A percentile compares a stretch with the other conserved stretches of the same genome.
phyloP scores from a whole-genome alignment of 1,140 invertebrate species.

The Habropoda laboriosa region DNA sequence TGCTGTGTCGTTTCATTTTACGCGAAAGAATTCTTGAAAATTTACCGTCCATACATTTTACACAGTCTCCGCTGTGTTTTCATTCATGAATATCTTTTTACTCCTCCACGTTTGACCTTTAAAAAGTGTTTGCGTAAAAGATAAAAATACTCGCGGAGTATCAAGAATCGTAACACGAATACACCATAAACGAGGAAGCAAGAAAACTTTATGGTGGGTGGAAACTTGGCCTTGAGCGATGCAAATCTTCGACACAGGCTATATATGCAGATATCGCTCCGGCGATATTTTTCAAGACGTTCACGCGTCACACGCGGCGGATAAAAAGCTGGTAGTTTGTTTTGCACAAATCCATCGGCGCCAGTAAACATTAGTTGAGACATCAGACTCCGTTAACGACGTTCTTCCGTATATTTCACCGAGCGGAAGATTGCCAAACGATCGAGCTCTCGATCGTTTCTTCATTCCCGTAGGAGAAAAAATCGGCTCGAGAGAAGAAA shows the following conservation, averaged over 20 bases:
- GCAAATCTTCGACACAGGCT: background rate
- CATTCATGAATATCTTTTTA: too few species aligned
- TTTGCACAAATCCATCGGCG: background rate
- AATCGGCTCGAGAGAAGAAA: background rate
- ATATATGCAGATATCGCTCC: background rate
- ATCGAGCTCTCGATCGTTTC: too few species aligned
- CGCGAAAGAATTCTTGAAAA: too few species aligned
- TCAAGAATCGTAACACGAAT: too few species aligned
- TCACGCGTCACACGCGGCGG: background rate
- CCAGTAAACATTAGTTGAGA: constrained; percentile 16
- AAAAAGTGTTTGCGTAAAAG: too few species aligned
- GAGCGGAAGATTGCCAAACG: background rate
- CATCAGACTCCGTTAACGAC: background rate
- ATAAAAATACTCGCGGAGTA: too few species aligned
- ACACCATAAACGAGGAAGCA: too few species aligned
- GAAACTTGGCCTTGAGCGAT: background rate
- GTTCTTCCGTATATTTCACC: background rate
- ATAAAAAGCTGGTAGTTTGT: background rate
- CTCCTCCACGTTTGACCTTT: too few species aligned
- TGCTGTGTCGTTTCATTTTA: too few species aligned
- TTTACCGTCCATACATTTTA: too few species aligned
- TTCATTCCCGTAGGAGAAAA: background rate
- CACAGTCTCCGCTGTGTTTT: too few species aligned
- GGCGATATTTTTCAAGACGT: background rate
- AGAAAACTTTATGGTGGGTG: too few species aligned